Evolutionary conservation across 2,797 vertebrate genomes (phyloP), one percentile per base, ranked within the genome.

Genomic region (Helostoma temminkii): DNA sequence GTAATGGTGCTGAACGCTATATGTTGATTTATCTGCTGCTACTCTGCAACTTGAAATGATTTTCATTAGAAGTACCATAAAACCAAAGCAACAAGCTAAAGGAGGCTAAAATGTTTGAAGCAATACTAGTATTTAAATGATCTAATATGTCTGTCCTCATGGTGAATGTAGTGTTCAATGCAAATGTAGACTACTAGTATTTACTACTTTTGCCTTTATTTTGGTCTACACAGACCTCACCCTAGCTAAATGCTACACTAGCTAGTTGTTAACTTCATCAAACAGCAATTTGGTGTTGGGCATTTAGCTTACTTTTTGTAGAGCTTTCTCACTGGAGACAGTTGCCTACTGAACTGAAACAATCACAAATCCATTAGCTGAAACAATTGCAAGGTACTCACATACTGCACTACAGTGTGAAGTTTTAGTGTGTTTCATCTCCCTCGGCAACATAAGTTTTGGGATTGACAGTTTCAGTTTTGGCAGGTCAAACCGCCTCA

Each of bases 401-500:
- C n/a, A n/a, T n/a, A n/a, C n/a, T n/a, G n/a, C n/a, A n/a, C n/a
- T n/a, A n/a, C n/a, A n/a, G n/a, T n/a, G n/a, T n/a, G n/a, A n/a
- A n/a, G n/a, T n/a, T n/a, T n/a, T n/a, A 18, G 21, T 21, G 8
- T 53, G 12, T 58, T 68, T 68, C 1, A 46, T 9, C 25, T n/a
- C 14, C 28, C n/a, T 66, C 26, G 15, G 54, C 10, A 56, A 64
- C 60, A 43, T 39, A 41, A 2, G 21, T 32, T 37, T 49, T 60
- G 45, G 0, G 57, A 42, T 60, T 28, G 21, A 70, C 62, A 63
- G 39, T 72, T 73, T 74, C 24, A 9, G 18, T 67, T 80, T 75
- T 84, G 76, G 78, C 78, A 72, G 67, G 70, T 75, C 76, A 77
- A 36, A 65, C 45, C 34, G 26, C 57, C 43, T 16, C 37, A 47